A percentile compares a stretch with the other conserved stretches of the same genome.
These are phyloP conservation scores for Psilanteris sp. DNA, from an alignment of 1,140 invertebrate genomes.

Conservation along the genomic window DNA sequence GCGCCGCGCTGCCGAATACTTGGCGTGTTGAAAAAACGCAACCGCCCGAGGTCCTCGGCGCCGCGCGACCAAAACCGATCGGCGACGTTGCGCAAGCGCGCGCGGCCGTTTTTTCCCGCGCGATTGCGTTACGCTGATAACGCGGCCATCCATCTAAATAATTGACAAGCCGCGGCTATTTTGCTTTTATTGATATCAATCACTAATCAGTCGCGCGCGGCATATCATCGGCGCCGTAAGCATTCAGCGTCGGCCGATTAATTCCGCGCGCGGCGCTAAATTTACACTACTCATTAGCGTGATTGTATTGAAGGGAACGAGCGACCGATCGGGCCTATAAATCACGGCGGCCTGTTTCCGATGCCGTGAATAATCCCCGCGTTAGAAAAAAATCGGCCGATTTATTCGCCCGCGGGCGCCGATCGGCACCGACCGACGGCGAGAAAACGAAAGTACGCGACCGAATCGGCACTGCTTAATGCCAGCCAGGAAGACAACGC, in stretches of 20 bases:
- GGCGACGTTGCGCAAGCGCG: conserved; percentile 24
- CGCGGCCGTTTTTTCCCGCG: neutral
- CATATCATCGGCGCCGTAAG: conserved; percentile 16
- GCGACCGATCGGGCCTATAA: conserved; percentile 26
- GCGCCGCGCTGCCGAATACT: no score
- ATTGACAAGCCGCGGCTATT: conserved; percentile 54
- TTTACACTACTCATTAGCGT: conserved; percentile 60
- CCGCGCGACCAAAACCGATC: no score
- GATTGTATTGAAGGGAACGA: conserved; percentile 50
- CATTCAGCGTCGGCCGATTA: conserved; percentile 43
- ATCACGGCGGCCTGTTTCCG: conserved; percentile 32
- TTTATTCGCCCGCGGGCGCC: no score
- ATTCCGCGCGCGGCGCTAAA: conserved; percentile 32
- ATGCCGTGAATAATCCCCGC: conserved; percentile 40
- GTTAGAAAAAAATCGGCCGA: no score
- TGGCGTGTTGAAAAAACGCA: conserved; percentile 52
- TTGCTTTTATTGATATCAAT: conserved; percentile 55
- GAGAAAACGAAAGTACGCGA: conserved; percentile 45
- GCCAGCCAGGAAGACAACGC: conserved; percentile 27
- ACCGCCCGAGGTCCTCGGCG: conserved; percentile 48
- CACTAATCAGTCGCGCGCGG: conserved; percentile 25
- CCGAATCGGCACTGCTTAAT: conserved; percentile 21
- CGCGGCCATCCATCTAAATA: conserved; percentile 49
- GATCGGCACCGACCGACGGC: no score
- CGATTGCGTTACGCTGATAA: conserved; percentile 38